Conservation (phyloP, 2,113 vertebrate genomes). For the Paralichthys olivaceus region DNA sequence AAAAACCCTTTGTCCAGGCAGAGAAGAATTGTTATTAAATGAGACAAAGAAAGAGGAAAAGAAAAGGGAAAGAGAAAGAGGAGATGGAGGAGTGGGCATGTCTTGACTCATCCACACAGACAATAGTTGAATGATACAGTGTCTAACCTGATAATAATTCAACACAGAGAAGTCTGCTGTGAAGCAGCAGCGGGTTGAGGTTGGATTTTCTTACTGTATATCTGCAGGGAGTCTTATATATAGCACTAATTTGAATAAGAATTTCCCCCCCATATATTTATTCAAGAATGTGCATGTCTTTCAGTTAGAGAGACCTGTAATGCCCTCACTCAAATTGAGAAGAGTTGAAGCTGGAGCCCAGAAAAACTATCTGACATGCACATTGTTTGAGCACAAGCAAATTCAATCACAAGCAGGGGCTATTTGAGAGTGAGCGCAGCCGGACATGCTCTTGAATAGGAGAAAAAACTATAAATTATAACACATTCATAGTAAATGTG, state of each 20-base stretch:
- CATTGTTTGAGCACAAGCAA: too few relatives aligned
- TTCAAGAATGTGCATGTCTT: neutral
- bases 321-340: neutral
- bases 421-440: too few relatives aligned
- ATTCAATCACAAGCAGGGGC: too few relatives aligned
- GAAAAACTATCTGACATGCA: too few relatives aligned
- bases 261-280: too few relatives aligned
- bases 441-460: too few relatives aligned
- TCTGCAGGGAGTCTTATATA: neutral
- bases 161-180: slow-evolving; percentile 7
- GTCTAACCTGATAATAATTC: slow-evolving; percentile 47
- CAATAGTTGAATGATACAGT: slow-evolving; percentile 59
- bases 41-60: slow-evolving; percentile 65
- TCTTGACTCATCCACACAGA: slow-evolving; percentile 55
- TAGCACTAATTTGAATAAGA: too few relatives aligned
- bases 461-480: too few relatives aligned
- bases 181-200: neutral
- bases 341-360: neutral
- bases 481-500: neutral
- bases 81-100: slow-evolving; percentile 53
- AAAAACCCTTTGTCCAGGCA: slow-evolving; percentile 51
- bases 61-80: slow-evolving; percentile 58
- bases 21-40: slow-evolving; percentile 56
- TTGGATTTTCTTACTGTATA: neutral
- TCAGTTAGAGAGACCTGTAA: neutral